These are phyloP conservation scores for Petaurus breviceps DNA, from an alignment of 2,113 vertebrate genomes.

Conservation along the genomic window DNA sequence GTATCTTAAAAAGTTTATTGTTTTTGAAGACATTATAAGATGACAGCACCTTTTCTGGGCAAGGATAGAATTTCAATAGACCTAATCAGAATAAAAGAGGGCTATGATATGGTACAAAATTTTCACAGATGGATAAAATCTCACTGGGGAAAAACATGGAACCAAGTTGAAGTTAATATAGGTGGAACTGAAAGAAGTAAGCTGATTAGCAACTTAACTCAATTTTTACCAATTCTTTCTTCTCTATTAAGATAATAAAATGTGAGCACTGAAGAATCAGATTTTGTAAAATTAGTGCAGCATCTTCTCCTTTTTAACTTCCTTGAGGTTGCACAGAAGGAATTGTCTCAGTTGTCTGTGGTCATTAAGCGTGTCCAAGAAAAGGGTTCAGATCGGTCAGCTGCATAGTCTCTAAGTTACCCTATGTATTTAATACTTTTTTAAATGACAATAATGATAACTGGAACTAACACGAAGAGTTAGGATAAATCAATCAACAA, in stretches of 20 bases:
- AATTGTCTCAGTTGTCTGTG: not conserved
- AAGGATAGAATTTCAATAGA: slow-evolving; percentile 72
- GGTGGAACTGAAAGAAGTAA: slow-evolving; percentile 68
- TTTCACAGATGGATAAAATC: slow-evolving; percentile 78
- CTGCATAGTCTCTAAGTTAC: not conserved
- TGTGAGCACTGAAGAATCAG: not conserved
- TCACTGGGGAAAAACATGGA: slow-evolving; percentile 75
- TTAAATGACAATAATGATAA: not conserved
- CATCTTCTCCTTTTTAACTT: not conserved
- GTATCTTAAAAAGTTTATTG: slow-evolving; percentile 27
- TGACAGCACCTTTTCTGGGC: slow-evolving; percentile 41
- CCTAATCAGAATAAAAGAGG: slow-evolving; percentile 79
- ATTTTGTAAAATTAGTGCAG: not conserved
- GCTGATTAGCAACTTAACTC: slow-evolving; percentile 8
- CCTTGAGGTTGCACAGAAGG: not conserved
- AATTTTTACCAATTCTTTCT: slow-evolving; percentile 2
- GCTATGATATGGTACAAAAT: slow-evolving; percentile 72
- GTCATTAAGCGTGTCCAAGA: not conserved
- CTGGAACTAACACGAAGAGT: not conserved
- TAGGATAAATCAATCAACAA: not conserved
- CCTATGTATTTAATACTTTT: not conserved
- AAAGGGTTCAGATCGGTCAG: not conserved
- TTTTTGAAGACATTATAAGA: not conserved
- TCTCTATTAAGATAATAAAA: not conserved
- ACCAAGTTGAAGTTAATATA: slow-evolving; percentile 53